phyloP scores from a whole-genome alignment of 2,797 vertebrate genomes.

The Neoniphon sammara region DNA sequence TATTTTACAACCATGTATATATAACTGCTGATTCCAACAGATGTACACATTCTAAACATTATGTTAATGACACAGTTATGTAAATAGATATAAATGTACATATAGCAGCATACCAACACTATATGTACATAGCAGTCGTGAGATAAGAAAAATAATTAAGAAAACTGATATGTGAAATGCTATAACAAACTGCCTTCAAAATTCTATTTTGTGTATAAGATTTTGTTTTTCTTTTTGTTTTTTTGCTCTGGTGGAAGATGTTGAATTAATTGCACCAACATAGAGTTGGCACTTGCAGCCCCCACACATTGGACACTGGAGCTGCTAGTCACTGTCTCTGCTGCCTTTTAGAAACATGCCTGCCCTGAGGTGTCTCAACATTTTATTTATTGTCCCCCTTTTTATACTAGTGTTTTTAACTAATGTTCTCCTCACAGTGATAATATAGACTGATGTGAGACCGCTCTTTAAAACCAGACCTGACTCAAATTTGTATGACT shows the following conservation, averaged over 20 bases:
- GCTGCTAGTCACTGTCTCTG: slow-evolving; percentile 26
- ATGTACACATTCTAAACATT: slow-evolving; percentile 52
- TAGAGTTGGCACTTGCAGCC: slow-evolving; percentile 36
- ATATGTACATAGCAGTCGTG: slow-evolving; percentile 75
- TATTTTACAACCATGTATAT: slow-evolving; percentile 87
- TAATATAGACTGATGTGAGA: too few relatives aligned
- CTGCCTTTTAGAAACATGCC: slow-evolving; percentile 50
- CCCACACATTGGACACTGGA: slow-evolving; percentile 40
- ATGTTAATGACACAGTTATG: slow-evolving; percentile 59
- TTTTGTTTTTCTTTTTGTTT: slow-evolving; percentile 29
- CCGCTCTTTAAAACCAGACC: too few relatives aligned
- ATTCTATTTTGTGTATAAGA: slow-evolving; percentile 68
- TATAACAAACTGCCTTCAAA: slow-evolving; percentile 78
- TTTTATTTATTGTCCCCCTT: slow-evolving; percentile 41
- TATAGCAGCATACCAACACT: slow-evolving; percentile 60
- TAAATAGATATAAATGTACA: slow-evolving; percentile 77
- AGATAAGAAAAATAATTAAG: slow-evolving; percentile 45
- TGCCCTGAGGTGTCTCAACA: slow-evolving; percentile 18
- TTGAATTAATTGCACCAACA: slow-evolving; percentile 72
- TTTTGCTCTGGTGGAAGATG: slow-evolving; percentile 18
- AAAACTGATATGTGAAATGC: slow-evolving; percentile 58
- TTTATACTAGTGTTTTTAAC: slow-evolving; percentile 18
- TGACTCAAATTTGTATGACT: too few relatives aligned
- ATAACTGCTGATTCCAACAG: slow-evolving; percentile 45
- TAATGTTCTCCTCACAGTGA: neutral